Percentiles rank a stretch among this genome's conserved stretches.
These are phyloP conservation scores for Pelecanoides urinatrix DNA, from an alignment of 2,113 vertebrate genomes.

Conservation along the genomic window DNA sequence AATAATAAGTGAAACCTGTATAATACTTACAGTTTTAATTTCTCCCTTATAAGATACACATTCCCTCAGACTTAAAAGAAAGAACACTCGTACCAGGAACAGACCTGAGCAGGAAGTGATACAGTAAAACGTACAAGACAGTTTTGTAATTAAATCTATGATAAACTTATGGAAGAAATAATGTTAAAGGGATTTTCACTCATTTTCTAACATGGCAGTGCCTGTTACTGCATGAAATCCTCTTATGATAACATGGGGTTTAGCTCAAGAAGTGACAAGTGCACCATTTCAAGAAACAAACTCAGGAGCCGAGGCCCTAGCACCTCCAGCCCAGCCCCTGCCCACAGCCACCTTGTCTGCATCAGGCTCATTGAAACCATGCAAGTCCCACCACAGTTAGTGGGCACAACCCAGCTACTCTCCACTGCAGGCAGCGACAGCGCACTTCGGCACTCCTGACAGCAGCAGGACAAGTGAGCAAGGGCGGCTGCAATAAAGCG, in stretches of 20 bases:
- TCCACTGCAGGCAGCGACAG: rapidly evolving
- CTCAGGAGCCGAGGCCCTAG: rapidly evolving
- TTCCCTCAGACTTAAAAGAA: neutral
- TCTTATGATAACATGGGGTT: neutral
- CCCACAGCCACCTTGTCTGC: neutral
- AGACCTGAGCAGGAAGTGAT: neutral
- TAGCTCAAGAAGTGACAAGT: neutral
- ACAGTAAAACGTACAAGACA: neutral
- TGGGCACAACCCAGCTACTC: rapidly evolving
- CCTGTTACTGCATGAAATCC: neutral
- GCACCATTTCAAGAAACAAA: neutral
- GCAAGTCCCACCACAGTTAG: rapidly evolving
- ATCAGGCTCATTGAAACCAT: rapidly evolving
- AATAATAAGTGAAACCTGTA: neutral
- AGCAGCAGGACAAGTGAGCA: neutral
- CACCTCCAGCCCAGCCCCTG: neutral
- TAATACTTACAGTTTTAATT: neutral
- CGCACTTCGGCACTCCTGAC: rapidly evolving
- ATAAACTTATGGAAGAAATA: neutral
- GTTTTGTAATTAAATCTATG: neutral
- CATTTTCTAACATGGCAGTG: neutral
- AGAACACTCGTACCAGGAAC: rapidly evolving
- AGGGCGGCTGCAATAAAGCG: neutral
- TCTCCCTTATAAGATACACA: neutral
- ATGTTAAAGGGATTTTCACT: neutral